Evolutionary conservation across 2,888 invertebrate genomes (phyloP).

Genomic region (Cryptus armator): DNA sequence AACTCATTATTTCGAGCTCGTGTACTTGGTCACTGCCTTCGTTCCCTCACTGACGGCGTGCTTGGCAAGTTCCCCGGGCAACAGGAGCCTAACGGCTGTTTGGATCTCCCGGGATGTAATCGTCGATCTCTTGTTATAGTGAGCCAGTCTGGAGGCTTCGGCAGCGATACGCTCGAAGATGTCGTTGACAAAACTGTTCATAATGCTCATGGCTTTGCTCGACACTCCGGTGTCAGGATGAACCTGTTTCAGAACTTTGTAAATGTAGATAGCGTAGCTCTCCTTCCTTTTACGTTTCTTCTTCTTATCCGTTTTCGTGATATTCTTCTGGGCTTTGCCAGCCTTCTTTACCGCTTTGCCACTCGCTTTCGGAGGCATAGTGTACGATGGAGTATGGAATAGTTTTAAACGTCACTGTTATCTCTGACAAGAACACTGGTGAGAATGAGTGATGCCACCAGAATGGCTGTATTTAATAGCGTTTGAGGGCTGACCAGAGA

Average conservation of each 20-base stretch:
- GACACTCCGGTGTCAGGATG: constrained; percentile 89
- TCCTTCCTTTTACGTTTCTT: constrained; percentile 87
- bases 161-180: constrained; percentile 87
- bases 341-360: constrained; percentile 86
- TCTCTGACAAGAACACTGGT: too few species aligned
- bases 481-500: too few species aligned
- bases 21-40: constrained; percentile 87
- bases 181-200: constrained; percentile 92
- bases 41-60: constrained; percentile 90
- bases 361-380: constrained; percentile 83
- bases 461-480: too few species aligned
- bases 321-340: constrained; percentile 83
- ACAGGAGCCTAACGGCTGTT: constrained; percentile 88
- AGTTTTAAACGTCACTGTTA: too few species aligned
- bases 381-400: not conserved
- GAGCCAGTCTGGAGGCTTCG: too few species aligned
- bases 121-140: constrained; percentile 88
- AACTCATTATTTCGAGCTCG: too few species aligned
- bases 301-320: constrained; percentile 86
- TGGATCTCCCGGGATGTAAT: constrained; percentile 90
- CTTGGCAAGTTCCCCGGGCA: constrained; percentile 91
- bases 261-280: constrained; percentile 88
- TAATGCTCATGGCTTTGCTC: constrained; percentile 90
- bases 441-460: too few species aligned
- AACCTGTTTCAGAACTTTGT: constrained; percentile 88